These are phyloP conservation scores for Pogoniulus pusillus DNA, from an alignment of 2,797 vertebrate species.

Conservation along the genomic window DNA sequence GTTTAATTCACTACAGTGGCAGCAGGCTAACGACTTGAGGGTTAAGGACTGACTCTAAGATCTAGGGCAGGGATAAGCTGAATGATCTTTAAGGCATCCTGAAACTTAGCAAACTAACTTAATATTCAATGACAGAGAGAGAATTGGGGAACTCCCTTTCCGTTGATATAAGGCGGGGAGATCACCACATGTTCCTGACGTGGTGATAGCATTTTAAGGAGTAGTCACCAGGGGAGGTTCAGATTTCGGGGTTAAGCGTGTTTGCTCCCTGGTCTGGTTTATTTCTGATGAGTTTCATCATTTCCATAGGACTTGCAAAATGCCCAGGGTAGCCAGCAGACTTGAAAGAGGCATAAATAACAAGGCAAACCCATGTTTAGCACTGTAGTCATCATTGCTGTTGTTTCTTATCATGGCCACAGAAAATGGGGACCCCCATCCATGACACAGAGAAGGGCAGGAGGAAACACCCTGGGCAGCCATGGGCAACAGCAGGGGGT, in stretches of 20 bases:
- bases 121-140: background rate
- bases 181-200: background rate
- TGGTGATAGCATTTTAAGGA: background rate
- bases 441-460: background rate
- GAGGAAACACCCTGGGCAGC: background rate
- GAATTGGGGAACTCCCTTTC: background rate
- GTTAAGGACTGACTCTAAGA: background rate
- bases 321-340: background rate
- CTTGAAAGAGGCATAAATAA: background rate
- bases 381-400: background rate
- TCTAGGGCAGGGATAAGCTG: background rate
- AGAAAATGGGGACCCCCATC: background rate
- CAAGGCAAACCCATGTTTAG: background rate
- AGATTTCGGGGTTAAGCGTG: background rate
- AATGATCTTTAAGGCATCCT: background rate
- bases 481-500: background rate
- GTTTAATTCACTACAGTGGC: fast-evolving
- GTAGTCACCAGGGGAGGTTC: background rate
- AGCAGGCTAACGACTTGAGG: background rate
- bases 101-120: background rate
- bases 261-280: background rate
- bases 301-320: background rate
- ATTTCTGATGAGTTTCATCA: background rate
- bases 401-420: background rate
- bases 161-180: background rate